Conservation (phyloP, 23 tunicate genomes). For the Diplosoma virens region DNA sequence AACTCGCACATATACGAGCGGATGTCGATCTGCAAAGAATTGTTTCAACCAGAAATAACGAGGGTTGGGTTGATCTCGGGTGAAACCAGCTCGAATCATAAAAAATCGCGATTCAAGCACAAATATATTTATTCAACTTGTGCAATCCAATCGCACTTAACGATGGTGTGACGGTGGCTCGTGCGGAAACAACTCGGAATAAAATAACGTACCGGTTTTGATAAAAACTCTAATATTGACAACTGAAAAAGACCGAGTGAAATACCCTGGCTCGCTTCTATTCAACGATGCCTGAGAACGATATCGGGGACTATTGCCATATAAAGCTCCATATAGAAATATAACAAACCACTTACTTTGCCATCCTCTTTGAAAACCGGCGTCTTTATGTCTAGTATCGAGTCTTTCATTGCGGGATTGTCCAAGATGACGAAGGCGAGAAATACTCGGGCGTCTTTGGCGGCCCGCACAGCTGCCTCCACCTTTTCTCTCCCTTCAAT, state of each 20-base stretch:
- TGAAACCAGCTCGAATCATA: too few species aligned
- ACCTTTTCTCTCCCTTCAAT: slow-evolving; percentile 79
- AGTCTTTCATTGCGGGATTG: slow-evolving; percentile 64
- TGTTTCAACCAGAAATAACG: too few species aligned
- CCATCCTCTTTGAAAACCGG: slow-evolving; percentile 66
- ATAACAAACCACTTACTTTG: slow-evolving; percentile 30
- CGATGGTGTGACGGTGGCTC: background rate
- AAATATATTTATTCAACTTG: background rate
- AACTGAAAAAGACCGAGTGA: too few species aligned
- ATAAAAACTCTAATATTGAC: too few species aligned
- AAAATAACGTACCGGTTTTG: too few species aligned
- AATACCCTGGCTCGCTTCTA: too few species aligned
- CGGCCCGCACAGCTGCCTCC: slow-evolving; percentile 54
- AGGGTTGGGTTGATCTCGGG: too few species aligned
- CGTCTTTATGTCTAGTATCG: slow-evolving; percentile 84
- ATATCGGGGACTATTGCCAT: too few species aligned
- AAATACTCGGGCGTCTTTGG: slow-evolving; percentile 53
- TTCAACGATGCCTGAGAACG: too few species aligned
- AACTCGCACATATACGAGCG: slow-evolving; percentile 89
- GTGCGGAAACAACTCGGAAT: too few species aligned
- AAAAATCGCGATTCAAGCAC: background rate
- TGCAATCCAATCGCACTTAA: background rate
- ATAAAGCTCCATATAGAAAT: too few species aligned
- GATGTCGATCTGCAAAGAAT: slow-evolving; percentile 46
- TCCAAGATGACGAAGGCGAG: slow-evolving; percentile 86